phyloP scores from a whole-genome alignment of 1,140 invertebrate species.

The Drosophila suzukii region DNA sequence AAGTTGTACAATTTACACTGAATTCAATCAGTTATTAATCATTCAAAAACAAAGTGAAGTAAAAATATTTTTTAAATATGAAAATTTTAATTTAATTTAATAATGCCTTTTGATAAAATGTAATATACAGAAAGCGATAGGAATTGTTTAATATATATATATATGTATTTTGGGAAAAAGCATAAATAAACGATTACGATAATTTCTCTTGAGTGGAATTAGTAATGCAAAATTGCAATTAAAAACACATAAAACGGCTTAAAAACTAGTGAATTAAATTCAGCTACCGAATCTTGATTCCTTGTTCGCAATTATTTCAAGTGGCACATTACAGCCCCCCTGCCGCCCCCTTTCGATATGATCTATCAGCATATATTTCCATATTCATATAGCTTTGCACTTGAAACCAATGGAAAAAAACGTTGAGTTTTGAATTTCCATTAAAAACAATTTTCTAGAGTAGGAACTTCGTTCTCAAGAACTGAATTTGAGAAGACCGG shows the following conservation, averaged over 20 bases:
- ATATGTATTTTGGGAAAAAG: no score
- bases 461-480: slow-evolving; percentile 54
- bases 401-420: slow-evolving; percentile 37
- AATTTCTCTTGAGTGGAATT: not conserved
- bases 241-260: slow-evolving; percentile 1
- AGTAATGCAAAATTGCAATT: not conserved
- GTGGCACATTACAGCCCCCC: slow-evolving; percentile 13
- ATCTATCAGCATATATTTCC: slow-evolving; percentile 30
- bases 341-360: slow-evolving; percentile 17
- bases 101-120: no score
- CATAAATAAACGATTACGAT: not conserved
- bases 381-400: slow-evolving; percentile 38
- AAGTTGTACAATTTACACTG: no score
- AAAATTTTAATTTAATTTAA: no score
- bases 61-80: not conserved
- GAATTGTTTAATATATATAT: no score
- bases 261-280: slow-evolving; percentile 11
- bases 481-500: slow-evolving; percentile 57
- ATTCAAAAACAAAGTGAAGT: not conserved
- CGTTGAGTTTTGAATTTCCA: slow-evolving; percentile 57
- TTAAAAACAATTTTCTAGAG: slow-evolving; percentile 12
- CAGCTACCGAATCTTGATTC: not conserved
- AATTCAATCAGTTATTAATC: no score
- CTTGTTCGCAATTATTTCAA: slow-evolving; percentile 27
- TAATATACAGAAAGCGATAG: no score